Conservation (phyloP, 2,888 invertebrate genomes). For the Liodrosophila aerea region DNA sequence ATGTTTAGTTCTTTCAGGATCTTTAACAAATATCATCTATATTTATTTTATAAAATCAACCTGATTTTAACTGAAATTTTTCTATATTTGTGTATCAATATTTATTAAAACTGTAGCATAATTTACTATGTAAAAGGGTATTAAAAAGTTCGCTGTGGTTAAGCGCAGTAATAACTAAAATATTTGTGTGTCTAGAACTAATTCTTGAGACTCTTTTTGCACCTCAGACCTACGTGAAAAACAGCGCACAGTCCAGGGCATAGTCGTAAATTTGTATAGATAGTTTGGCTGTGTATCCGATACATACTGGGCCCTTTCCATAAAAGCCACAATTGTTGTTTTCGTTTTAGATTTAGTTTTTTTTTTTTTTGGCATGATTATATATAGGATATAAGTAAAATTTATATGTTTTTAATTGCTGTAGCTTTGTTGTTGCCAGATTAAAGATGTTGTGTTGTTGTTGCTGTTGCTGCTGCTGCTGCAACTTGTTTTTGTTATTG, state of each 20-base stretch:
- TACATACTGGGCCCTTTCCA: constrained; percentile 20
- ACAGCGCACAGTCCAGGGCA: constrained; percentile 2
- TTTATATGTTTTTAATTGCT: constrained; percentile 50
- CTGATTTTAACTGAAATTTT: too few relatives aligned
- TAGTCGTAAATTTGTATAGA: constrained; percentile 20
- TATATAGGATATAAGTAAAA: constrained; percentile 24
- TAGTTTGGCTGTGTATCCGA: constrained; percentile 14
- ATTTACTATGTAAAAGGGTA: too few relatives aligned
- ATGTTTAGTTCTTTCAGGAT: too few relatives aligned
- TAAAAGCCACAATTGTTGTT: constrained; percentile 20
- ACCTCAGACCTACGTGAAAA: constrained; percentile 14
- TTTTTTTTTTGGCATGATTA: neutral
- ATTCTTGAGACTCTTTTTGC: constrained; percentile 33
- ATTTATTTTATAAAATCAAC: too few relatives aligned
- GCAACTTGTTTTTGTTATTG: constrained; percentile 37
- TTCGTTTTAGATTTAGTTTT: neutral
- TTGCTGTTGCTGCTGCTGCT: constrained; percentile 16
- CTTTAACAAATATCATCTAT: too few relatives aligned
- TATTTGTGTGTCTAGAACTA: constrained; percentile 18
- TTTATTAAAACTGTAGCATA: too few relatives aligned
- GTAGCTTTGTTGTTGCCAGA: too few relatives aligned
- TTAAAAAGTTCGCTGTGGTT: too few relatives aligned
- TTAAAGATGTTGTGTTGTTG: constrained; percentile 17
- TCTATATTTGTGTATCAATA: too few relatives aligned
- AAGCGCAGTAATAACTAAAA: too few relatives aligned